Base-by-base conservation (phyloP, 2,113 vertebrate species). In the Oryzias celebensis region DNA sequence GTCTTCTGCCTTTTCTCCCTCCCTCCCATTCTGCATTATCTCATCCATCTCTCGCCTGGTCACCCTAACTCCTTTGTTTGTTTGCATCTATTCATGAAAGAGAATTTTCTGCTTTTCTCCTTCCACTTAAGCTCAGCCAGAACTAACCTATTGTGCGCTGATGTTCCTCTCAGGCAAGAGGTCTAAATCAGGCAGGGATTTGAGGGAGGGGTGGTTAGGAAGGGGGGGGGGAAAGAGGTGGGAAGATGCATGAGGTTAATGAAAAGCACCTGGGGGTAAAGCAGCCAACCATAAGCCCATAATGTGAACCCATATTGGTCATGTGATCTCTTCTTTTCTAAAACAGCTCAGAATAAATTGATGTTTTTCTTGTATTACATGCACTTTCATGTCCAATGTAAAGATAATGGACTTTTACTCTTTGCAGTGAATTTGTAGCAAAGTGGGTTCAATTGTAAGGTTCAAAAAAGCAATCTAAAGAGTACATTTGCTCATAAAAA, bases 51-150 rank as follows among this genome's bases (percentile, higher is more conserved):
- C 68, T 41, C 20, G 45, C 60, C 46, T 4, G 56, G 51, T 46
- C 22, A 7, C 52, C 68, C 66, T 51, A 58, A 73, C 58, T 77
- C 69, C 44, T 16, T 69, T 23, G 42, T 66, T 87, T 84, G 83
- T 89, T 84, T 79, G 85, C 64, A 73, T 88, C 78, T 84, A 76
- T 80, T 89, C 76, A 85, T 88, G 78, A 88, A 88, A 86, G 83
- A 78, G 72, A 87, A 87, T 91, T 86, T 91, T 90, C 81, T 61
- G 65, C 75, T 90, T 86, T 88, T 88, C 82, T 81, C 83, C 72
- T 90, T 81, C 81, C 86, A 86, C 88, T 91, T 90, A 87, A 84
- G 77, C 81, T 77, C 84, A 85, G 82, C 82, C 71, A 53, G 86
- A 78, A 79, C 85, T 84, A 69, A 80, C 67, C 76, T 74, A 82